Conservation (phyloP, 2,888 invertebrate species). For the Punctoribates punctum region DNA sequence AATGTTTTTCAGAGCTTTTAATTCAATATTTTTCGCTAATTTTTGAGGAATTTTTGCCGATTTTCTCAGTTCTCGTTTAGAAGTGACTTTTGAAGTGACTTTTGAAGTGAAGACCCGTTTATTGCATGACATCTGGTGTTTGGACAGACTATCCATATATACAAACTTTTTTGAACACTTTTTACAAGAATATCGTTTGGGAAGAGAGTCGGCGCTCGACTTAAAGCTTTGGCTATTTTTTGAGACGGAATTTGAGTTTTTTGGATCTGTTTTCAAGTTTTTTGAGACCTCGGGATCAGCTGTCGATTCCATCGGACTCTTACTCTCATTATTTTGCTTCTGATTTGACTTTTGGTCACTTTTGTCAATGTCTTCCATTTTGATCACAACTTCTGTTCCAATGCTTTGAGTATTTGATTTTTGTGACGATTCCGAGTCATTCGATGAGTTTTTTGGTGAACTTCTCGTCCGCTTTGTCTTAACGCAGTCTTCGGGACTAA, state of each 20-base stretch:
- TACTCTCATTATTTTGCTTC: background rate
- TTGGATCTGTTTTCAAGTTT: background rate
- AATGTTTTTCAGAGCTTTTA: background rate
- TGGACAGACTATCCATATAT: constrained; percentile 20
- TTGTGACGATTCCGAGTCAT: background rate
- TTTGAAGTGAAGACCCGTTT: constrained; percentile 24
- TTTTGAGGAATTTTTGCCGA: background rate
- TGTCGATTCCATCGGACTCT: background rate
- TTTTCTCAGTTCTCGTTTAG: constrained; percentile 9
- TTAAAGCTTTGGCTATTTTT: background rate
- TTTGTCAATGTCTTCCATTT: background rate
- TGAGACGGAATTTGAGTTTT: background rate
- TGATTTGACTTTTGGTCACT: background rate
- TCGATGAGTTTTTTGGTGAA: background rate
- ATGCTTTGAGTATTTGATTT: background rate
- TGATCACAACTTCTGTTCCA: background rate
- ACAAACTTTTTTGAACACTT: constrained; percentile 38
- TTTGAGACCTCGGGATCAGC: background rate
- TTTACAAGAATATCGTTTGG: constrained; percentile 32
- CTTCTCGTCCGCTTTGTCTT: background rate
- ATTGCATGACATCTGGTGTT: constrained; percentile 35
- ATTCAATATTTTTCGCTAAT: background rate
- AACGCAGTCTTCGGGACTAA: constrained; percentile 12
- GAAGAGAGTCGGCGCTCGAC: background rate
- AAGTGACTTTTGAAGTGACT: background rate